Evolutionary conservation across 1,140 invertebrate genomes (phyloP).

Genomic region (Drusus annulatus): DNA sequence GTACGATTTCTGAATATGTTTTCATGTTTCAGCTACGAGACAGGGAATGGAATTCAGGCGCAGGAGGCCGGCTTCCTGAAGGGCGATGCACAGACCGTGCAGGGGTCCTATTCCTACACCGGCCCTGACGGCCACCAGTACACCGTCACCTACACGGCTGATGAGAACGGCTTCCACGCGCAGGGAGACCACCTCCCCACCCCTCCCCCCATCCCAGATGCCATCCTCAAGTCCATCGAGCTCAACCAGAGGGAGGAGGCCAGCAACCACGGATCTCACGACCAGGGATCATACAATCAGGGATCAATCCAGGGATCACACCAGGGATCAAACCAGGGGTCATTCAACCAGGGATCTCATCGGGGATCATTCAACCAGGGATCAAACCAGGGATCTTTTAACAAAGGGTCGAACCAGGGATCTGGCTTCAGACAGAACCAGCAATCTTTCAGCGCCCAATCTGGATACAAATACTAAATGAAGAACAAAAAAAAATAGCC

Average conservation of each 20-base stretch:
- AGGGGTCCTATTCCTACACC: conserved; percentile 82
- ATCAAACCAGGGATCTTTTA: too few species aligned
- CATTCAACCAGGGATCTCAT: too few species aligned
- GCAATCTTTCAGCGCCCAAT: conserved; percentile 16
- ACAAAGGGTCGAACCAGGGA: too few species aligned
- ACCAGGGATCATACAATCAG: too few species aligned
- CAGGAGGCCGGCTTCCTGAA: conserved; percentile 63
- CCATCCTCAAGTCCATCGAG: conserved; percentile 66
- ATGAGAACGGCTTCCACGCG: conserved; percentile 85
- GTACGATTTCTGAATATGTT: too few species aligned
- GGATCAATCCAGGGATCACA: too few species aligned
- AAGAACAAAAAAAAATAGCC: too few species aligned
- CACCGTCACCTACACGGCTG: conserved; percentile 82
- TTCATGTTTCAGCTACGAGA: conserved; percentile 65
- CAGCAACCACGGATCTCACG: conserved; percentile 19
- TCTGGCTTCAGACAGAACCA: not conserved
- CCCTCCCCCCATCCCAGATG: conserved; percentile 81
- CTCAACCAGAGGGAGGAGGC: conserved; percentile 57
- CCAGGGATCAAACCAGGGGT: too few species aligned
- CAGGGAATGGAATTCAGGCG: conserved; percentile 68
- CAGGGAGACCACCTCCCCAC: conserved; percentile 83
- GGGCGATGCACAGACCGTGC: conserved; percentile 74
- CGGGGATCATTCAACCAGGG: too few species aligned
- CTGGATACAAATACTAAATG: too few species aligned
- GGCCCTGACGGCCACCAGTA: conserved; percentile 81